phyloP scores from a whole-genome alignment of 2,797 vertebrate species.

The Rhyacichthys aspro region DNA sequence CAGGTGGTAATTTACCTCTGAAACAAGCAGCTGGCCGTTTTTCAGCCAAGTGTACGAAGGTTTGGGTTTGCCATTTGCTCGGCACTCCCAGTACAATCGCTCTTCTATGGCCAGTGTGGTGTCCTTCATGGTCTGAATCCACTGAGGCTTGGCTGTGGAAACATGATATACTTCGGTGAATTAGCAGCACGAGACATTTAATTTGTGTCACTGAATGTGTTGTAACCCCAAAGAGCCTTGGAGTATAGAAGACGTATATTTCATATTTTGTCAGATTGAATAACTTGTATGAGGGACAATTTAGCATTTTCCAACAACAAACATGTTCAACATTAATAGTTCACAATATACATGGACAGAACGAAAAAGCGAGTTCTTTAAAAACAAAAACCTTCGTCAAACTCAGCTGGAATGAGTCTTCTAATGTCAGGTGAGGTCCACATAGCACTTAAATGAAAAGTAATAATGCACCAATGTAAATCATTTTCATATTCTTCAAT shows the following conservation, averaged over 20 bases:
- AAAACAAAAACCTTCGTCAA: too few species aligned
- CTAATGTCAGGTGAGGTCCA: too few species aligned
- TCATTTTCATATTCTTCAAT: too few species aligned
- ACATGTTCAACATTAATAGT: too few species aligned
- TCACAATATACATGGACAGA: too few species aligned
- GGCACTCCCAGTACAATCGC: slow-evolving; percentile 89
- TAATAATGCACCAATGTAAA: too few species aligned
- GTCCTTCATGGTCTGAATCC: slow-evolving; percentile 90
- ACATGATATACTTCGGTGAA: slow-evolving; percentile 53
- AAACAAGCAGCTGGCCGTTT: slow-evolving; percentile 85
- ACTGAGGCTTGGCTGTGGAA: slow-evolving; percentile 91
- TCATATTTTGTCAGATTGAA: not conserved
- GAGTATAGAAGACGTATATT: not conserved
- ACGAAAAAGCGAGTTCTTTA: too few species aligned
- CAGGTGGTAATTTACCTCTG: slow-evolving; percentile 81
- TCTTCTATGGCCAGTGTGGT: slow-evolving; percentile 88
- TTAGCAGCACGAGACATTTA: slow-evolving; percentile 36
- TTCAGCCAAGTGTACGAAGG: slow-evolving; percentile 94
- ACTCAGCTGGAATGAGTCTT: too few species aligned
- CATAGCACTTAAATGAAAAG: too few species aligned
- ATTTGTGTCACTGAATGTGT: slow-evolving; percentile 41
- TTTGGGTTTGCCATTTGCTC: slow-evolving; percentile 91
- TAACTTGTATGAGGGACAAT: not conserved
- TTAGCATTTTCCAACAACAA: not conserved
- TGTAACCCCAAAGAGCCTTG: slow-evolving; percentile 5